phyloP scores from a whole-genome alignment of 2,113 vertebrate genomes.

The Albula goreensis region DNA sequence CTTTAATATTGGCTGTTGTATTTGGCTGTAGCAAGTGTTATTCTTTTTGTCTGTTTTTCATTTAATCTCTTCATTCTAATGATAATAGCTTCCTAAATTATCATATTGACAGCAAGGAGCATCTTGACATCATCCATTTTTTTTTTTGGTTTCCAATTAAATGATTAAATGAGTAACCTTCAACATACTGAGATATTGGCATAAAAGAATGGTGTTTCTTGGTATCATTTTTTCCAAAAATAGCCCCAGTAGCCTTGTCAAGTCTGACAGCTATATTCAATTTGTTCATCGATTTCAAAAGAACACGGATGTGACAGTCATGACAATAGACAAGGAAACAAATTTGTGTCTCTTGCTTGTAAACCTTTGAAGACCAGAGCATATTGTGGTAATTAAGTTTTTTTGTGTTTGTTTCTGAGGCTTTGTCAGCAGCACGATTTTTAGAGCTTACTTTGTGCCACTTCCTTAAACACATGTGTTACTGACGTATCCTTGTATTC shows the following conservation, averaged over 20 bases:
- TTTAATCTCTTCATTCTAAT: not conserved
- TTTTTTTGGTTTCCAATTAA: not conserved
- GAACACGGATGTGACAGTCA: not conserved
- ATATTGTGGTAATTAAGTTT: not conserved
- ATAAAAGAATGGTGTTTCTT: not conserved
- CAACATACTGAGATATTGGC: not conserved
- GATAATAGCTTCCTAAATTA: not conserved
- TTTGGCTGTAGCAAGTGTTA: not conserved
- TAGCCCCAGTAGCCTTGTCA: not conserved
- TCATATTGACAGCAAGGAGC: not conserved
- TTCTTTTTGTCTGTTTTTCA: not conserved
- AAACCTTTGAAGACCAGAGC: not conserved
- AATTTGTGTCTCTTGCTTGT: not conserved
- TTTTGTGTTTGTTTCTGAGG: no score
- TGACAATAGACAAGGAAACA: not conserved
- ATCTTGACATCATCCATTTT: not conserved
- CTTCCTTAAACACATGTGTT: not conserved
- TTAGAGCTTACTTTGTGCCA: not conserved
- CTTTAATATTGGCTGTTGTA: not conserved
- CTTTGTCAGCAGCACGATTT: not conserved
- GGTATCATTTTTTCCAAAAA: not conserved
- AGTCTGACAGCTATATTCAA: not conserved
- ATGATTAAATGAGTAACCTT: not conserved
- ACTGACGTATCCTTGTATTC: not conserved
- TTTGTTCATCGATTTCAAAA: not conserved